Base-by-base conservation (phyloP, 1,140 invertebrate genomes). In the Heliconius hewitsoni region DNA sequence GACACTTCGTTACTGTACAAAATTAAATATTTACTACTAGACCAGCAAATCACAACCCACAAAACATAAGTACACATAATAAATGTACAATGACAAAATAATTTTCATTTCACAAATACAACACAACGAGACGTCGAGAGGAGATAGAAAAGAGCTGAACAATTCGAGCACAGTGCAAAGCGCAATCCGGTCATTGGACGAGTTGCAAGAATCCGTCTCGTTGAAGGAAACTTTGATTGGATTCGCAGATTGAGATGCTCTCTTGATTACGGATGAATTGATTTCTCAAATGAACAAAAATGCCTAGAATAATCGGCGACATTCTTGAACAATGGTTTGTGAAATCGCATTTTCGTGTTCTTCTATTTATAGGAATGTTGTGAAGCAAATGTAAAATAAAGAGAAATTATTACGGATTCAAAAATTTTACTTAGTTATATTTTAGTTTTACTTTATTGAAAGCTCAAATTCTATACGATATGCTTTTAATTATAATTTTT, bases 141-240 rank as follows among this genome's bases (percentile, higher is more conserved):
- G 60, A 66, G 30, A 66, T 30, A 66, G 60, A 66, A 66, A 66
- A 66, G 60, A 66, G 27, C 23, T 30, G 27, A 66, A 66, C 60
- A 30, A 66, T 30, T 66, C 11, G 23, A 66, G 60, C 23, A 27
- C 60, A 66, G 60, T 27, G 60, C 60, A 27, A 66, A 27, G 60
- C 60, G 72, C 72, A 46, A 50, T 73, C 72, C n/a, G 39, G 72
- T 37, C 57, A 74, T 81, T 73, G 66, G 50, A 71, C 71, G 71
- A 73, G 60, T 77, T 81, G 73, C 80, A 81, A 78, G 70, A 81
- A 75, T 81, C 52, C 73, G 72, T 37, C 80, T 78, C 34, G 77
- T 30, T 76, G 76, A 78, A 81, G 46, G 77, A 81, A 81, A 78
- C 80, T 81, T 81, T 75, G 80, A 81, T 81, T 81, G 80, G 66